These are phyloP conservation scores for Halcyon smyrnensis DNA, from an alignment of 2,797 vertebrate genomes.

Conservation along the genomic window DNA sequence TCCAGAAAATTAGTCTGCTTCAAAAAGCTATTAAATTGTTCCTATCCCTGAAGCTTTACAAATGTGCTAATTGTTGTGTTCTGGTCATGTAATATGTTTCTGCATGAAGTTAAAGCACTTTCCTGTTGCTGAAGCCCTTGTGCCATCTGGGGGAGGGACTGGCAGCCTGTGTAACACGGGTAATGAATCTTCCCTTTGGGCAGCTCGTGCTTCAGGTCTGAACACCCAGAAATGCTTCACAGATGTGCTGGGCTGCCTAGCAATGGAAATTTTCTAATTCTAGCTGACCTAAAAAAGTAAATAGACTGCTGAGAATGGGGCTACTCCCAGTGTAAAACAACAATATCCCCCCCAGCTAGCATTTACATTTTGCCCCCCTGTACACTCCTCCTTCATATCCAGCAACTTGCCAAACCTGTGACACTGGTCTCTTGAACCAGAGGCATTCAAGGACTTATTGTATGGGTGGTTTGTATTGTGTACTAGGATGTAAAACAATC, in stretches of 20 bases:
- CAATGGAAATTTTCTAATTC: constrained; percentile 74
- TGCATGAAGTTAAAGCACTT: constrained; percentile 37
- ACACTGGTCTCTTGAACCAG: constrained; percentile 30
- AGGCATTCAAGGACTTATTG: neutral
- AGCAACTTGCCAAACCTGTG: constrained; percentile 69
- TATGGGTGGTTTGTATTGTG: neutral
- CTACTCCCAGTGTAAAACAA: constrained; percentile 64
- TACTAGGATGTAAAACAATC: neutral
- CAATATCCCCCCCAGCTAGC: constrained; percentile 43
- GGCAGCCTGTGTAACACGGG: constrained; percentile 20
- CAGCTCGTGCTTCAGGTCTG: constrained; percentile 60
- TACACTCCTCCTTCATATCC: constrained; percentile 61
- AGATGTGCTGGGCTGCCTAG: constrained; percentile 70
- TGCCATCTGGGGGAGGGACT: neutral
- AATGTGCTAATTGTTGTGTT: constrained; percentile 75
- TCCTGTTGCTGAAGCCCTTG: neutral
- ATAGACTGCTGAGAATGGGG: constrained; percentile 55
- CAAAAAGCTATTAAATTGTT: constrained; percentile 75
- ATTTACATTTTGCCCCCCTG: constrained; percentile 65
- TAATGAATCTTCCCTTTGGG: constrained; percentile 73
- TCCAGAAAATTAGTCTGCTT: constrained; percentile 75
- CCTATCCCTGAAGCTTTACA: constrained; percentile 76
- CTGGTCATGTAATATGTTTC: constrained; percentile 66
- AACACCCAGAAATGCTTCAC: constrained; percentile 73
- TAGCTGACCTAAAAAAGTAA: constrained; percentile 75